Base-by-base conservation (phyloP, 2,797 vertebrate species). In the Anabas testudineus region DNA sequence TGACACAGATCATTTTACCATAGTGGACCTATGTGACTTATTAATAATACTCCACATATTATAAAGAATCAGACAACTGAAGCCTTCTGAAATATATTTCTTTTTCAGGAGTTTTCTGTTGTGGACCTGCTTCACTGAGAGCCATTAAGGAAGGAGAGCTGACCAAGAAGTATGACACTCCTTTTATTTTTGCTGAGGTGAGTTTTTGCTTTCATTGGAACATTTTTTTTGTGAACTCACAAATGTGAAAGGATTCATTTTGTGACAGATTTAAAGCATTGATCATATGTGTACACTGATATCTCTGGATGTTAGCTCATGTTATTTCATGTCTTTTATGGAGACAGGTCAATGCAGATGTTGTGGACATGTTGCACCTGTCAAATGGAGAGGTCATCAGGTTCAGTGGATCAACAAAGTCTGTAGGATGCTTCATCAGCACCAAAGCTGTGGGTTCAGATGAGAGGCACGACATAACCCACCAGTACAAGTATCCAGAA, bases 121-220 rank as follows among this genome's bases (percentile, higher is more conserved):
- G 97, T 0, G 97, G 97, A 12, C 97, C 96, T 0, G 92, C 94
- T 19, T 90, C 97, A 0, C 87, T 98, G 24, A 91, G 37, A 7
- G 96, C 96, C 80, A 90, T 97, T 86, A 96, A 92, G 74, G 94
- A 97, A 59, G 97, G 96, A 0, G 93, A 97, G 71, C 82, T 98
- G 74, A 93, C 78, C 45, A 55, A 86, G 60, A 95, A 95, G 74
- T 97, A 96, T 0, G 97, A 98, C 0, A 82, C 91, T 0, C 93
- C 95, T 1, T 99, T 97, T 10, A 89, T 98, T 63, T 98, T 96
- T 1, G 96, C 97, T 0, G 96, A 98, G 92, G 97, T 99, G 76
- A 74, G 77, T 22, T 76, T 54, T 32, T 41, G 1, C 1, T 53
- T 71, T 60, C 5, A 51, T 6, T 46, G 18, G 1, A 46, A 21